Evolutionary conservation across 2,797 vertebrate genomes (phyloP), one percentile per base, ranked within the genome.

Genomic region (Pelobates cultripes): DNA sequence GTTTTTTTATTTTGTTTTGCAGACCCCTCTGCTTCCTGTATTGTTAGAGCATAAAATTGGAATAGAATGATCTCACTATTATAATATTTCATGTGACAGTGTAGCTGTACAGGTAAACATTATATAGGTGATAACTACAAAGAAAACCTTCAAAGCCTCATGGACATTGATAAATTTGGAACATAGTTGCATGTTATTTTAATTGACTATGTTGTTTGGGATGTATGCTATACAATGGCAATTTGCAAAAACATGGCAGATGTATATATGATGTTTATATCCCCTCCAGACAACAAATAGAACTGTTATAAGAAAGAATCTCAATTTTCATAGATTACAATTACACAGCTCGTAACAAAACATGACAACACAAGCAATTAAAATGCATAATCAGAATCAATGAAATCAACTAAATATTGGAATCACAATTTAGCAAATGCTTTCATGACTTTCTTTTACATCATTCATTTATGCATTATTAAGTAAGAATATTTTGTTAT

Each of bases 241-340:
- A 64, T 64, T 64, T 64, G 10, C 61, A 17, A 64, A 64, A 64
- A 40, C 61, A 64, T 8, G 28, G 61, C 61, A 64, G 61, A 64
- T 64, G 17, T 64, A 64, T 7, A 7, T 28, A 7, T 40, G 61
- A 64, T 64, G 61, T 8, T 64, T 64, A 6, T 4, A n/a, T 64
- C n/a, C 61, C 61, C 61, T 10, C 61, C 17, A 64, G 61, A 64
- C 61, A 64, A 64, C 61, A 64, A 17, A 64, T 40, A 2, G 12
- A 40, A 28, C 61, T 64, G 61, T 64, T 64, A 51, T 5, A 2
- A 51, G 2, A 6, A 5, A 6, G 13, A 57, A 12, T 7, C 17
- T 40, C 61, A 17, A 64, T 64, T 64, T 40, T n/a, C 17, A 64
- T 40, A 64, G 61, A 64, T 28, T 64, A 64, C 61, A 64, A 40